phyloP scores from a whole-genome alignment of 2,113 vertebrate genomes.

The Ibidorhyncha struthersii region DNA sequence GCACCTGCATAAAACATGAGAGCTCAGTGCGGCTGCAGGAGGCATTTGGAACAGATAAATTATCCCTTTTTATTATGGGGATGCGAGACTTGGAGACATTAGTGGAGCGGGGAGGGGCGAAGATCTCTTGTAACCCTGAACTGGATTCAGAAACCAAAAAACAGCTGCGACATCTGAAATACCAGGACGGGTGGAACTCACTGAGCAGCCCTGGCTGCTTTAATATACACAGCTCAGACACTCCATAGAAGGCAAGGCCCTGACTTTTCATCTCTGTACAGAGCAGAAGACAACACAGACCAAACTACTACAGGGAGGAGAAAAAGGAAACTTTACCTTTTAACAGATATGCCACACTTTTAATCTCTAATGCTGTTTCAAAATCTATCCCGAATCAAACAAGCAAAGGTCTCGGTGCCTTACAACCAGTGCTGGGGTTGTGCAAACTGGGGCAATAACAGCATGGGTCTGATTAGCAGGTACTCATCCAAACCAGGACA shows the following conservation, averaged over 20 bases:
- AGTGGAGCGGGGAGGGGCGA: not conserved
- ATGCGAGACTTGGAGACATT: accelerated
- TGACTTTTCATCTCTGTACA: not conserved
- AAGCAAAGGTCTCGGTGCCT: not conserved
- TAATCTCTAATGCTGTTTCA: not conserved
- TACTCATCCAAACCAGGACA: not conserved
- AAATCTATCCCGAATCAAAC: not conserved
- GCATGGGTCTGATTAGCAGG: not conserved
- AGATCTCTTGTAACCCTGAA: not conserved
- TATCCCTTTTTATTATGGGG: not conserved
- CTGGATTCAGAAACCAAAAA: not conserved
- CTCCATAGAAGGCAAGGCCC: not conserved
- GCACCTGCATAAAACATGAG: not conserved
- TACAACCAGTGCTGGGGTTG: not conserved
- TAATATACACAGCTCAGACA: not conserved
- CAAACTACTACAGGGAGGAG: not conserved
- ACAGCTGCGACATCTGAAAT: not conserved
- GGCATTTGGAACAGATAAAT: not conserved
- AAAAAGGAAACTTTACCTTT: not conserved
- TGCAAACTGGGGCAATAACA: not conserved
- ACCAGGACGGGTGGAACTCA: not conserved
- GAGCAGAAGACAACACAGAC: not conserved
- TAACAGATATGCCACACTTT: not conserved
- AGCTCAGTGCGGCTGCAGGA: not conserved
- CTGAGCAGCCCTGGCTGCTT: not conserved